Conservation (phyloP, 2,113 vertebrate species). For the Corvus moneduloides region DNA sequence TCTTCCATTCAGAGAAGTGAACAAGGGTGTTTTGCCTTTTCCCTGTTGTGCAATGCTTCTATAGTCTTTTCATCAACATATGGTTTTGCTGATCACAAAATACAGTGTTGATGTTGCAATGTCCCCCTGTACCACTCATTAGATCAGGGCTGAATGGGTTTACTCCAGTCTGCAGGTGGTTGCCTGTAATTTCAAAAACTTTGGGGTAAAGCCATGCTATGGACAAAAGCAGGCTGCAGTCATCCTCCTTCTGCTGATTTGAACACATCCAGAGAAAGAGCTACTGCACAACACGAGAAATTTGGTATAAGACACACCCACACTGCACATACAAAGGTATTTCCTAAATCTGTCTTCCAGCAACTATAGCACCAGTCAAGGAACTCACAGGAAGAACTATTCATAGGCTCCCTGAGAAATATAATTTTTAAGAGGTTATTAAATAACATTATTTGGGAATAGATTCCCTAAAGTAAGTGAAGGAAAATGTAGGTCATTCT, state of each 20-base stretch:
- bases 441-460: neutral
- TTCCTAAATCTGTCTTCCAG: neutral
- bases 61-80: neutral
- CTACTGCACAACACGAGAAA: neutral
- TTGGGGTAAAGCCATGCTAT: neutral
- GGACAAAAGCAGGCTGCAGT: neutral
- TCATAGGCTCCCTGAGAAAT: neutral
- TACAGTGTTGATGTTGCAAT: neutral
- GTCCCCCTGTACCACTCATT: neutral
- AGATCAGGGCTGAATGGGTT: neutral
- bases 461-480: neutral
- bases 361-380: neutral
- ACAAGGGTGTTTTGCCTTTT: neutral
- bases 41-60: neutral
- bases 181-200: neutral
- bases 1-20: neutral
- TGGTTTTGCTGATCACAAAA: neutral
- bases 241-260: neutral
- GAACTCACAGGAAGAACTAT: neutral
- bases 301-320: neutral
- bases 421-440: neutral
- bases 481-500: slow-evolving; percentile 3
- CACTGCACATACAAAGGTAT: neutral
- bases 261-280: neutral
- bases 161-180: neutral